phyloP scores from a whole-genome alignment of 2,113 vertebrate genomes.

The Syngnathus floridae region DNA sequence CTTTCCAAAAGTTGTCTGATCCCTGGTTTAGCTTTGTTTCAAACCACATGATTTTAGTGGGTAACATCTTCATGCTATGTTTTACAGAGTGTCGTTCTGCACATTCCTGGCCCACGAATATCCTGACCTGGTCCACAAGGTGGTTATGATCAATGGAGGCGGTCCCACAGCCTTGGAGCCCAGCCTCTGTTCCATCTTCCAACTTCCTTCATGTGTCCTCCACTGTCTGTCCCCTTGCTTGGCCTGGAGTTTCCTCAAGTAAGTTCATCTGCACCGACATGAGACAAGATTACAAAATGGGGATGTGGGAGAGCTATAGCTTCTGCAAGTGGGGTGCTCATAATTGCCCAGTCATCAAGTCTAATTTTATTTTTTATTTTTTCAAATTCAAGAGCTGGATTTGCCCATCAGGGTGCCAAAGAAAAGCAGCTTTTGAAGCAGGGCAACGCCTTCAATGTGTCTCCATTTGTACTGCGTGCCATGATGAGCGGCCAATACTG shows the following conservation, averaged over 20 bases:
- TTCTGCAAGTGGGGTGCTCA: neutral
- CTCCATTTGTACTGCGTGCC: slow-evolving; percentile 90
- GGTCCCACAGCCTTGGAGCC: slow-evolving; percentile 94
- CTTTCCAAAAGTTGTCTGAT: neutral
- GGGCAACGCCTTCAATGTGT: slow-evolving; percentile 93
- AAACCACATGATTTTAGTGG: neutral
- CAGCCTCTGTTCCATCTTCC: slow-evolving; percentile 95
- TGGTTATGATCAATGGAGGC: slow-evolving; percentile 96
- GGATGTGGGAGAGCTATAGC: neutral
- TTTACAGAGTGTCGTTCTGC: slow-evolving; percentile 88
- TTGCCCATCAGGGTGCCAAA: slow-evolving; percentile 92
- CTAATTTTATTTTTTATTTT: neutral
- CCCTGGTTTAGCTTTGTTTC: neutral
- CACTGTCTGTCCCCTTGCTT: slow-evolving; percentile 91
- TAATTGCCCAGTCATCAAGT: neutral
- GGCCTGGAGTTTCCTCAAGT: slow-evolving; percentile 99
- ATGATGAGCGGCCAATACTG: slow-evolving; percentile 99
- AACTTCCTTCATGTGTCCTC: slow-evolving; percentile 88
- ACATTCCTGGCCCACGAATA: slow-evolving; percentile 96
- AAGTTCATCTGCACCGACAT: slow-evolving; percentile 44
- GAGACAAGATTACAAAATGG: too few species aligned
- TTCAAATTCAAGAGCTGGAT: slow-evolving; percentile 78
- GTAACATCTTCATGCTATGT: slow-evolving; percentile 5
- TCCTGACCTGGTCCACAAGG: slow-evolving; percentile 91
- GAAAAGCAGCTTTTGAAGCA: slow-evolving; percentile 95